A percentile compares a stretch with the other conserved stretches of the same genome.
Conservation (phyloP, 2,888 invertebrate genomes). For the Chromoteleia sp. region DNA sequence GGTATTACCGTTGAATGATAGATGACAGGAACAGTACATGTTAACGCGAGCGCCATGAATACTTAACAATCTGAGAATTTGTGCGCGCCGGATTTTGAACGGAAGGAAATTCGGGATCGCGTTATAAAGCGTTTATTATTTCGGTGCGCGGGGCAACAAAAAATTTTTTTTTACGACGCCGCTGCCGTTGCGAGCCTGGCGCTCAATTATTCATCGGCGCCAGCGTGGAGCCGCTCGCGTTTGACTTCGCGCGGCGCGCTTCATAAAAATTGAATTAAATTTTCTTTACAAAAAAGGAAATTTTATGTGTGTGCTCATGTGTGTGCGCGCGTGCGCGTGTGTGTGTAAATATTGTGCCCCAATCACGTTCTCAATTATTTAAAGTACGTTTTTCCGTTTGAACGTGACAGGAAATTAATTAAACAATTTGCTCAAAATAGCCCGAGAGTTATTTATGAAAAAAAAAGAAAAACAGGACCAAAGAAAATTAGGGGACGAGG, state of each 20-base stretch:
- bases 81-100: slow-evolving; percentile 22
- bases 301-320: neutral
- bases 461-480: neutral
- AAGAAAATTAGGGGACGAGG: neutral
- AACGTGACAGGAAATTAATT: slow-evolving; percentile 62
- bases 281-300: slow-evolving; percentile 14
- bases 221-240: neutral
- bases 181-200: neutral
- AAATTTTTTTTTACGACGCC: slow-evolving; percentile 16
- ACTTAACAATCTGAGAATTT: slow-evolving; percentile 47
- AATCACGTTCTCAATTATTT: slow-evolving; percentile 51
- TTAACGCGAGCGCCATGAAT: slow-evolving; percentile 55
- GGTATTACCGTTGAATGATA: slow-evolving; percentile 57
- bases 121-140: slow-evolving; percentile 28
- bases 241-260: neutral
- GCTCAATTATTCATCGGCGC: slow-evolving; percentile 33
- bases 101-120: slow-evolving; percentile 19
- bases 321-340: neutral
- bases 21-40: slow-evolving; percentile 55
- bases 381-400: slow-evolving; percentile 37
- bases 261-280: slow-evolving; percentile 24
- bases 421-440: slow-evolving; percentile 50
- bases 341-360: neutral
- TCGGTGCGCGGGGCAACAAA: neutral
- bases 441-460: slow-evolving; percentile 42